phyloP scores from a whole-genome alignment of 2,797 vertebrate genomes.

The Podargus strigoides region DNA sequence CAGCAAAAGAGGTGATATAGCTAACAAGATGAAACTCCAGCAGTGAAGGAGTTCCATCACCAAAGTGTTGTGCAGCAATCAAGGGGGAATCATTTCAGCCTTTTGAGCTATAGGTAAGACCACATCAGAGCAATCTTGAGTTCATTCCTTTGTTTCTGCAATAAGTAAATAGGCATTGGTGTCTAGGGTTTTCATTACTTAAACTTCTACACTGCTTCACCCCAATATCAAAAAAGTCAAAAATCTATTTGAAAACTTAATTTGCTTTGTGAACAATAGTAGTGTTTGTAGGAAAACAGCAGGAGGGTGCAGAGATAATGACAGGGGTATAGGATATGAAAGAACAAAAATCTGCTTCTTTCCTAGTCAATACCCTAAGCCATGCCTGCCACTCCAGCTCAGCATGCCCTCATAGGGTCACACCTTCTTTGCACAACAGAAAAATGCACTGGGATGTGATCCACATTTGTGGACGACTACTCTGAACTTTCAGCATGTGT shows the following conservation, averaged over 20 bases:
- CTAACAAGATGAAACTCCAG: slow-evolving; percentile 22
- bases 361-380: not conserved
- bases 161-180: not conserved
- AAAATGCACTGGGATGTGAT: not conserved
- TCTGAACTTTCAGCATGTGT: fast-evolving
- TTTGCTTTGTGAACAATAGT: not conserved
- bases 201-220: not conserved
- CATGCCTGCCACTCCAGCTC: not conserved
- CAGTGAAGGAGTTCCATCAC: not conserved
- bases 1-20: not conserved
- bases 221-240: not conserved
- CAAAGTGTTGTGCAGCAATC: not conserved
- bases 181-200: not conserved
- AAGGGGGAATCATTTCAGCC: not conserved
- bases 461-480: not conserved
- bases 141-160: not conserved
- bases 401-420: not conserved
- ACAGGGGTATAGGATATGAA: fast-evolving
- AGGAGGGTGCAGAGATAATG: not conserved
- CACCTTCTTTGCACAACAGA: not conserved
- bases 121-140: not conserved
- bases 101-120: not conserved
- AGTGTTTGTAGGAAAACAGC: not conserved
- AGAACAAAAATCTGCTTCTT: not conserved
- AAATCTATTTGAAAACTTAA: not conserved